These are phyloP conservation scores for Lacerta viridis DNA, from an alignment of 2,797 vertebrate species.

Conservation along the genomic window DNA sequence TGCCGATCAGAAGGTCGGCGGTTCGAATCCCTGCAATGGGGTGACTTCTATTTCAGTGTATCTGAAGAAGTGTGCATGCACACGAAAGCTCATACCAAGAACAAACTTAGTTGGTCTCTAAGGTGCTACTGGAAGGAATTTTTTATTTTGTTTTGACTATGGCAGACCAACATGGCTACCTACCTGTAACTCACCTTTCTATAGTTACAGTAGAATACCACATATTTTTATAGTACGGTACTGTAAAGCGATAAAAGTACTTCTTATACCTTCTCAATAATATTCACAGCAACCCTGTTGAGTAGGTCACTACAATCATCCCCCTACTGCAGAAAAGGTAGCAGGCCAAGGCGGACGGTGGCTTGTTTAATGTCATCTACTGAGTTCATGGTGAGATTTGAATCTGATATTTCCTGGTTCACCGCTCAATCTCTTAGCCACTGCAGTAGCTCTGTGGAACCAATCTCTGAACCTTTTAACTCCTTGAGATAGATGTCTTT, in stretches of 20 bases:
- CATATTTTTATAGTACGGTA: not conserved
- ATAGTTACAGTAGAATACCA: not conserved
- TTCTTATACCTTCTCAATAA: constrained; percentile 2
- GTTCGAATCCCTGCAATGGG: too few species aligned
- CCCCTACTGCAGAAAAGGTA: not conserved
- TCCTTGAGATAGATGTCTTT: not conserved
- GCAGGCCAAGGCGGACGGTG: not conserved
- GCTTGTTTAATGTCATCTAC: not conserved
- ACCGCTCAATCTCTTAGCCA: not conserved
- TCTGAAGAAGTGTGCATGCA: too few species aligned
- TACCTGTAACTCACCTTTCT: not conserved
- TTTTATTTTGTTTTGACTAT: too few species aligned
- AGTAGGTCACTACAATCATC: not conserved
- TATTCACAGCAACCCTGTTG: not conserved
- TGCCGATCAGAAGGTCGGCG: too few species aligned
- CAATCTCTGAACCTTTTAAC: not conserved
- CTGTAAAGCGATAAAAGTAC: not conserved
- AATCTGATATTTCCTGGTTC: not conserved
- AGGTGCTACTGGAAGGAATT: too few species aligned
- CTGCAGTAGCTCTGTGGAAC: not conserved
- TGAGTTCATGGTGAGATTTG: not conserved
- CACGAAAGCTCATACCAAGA: too few species aligned
- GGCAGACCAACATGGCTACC: too few species aligned
- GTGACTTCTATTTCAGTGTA: too few species aligned
- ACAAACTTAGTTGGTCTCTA: too few species aligned